These are phyloP conservation scores for Trachymyrmex septentrionalis DNA, from an alignment of 1,140 invertebrate species.

Conservation along the genomic window DNA sequence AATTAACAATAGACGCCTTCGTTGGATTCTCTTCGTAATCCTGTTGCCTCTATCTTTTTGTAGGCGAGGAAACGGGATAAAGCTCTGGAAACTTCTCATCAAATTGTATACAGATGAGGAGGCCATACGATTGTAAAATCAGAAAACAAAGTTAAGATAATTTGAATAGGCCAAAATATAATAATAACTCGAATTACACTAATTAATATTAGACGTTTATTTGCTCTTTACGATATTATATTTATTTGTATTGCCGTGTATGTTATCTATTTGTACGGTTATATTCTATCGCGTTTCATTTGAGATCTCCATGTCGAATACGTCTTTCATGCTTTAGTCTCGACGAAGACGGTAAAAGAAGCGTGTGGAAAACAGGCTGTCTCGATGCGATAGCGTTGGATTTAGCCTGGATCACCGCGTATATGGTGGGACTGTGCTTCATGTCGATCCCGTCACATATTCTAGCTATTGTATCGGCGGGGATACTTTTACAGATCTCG, in stretches of 20 bases:
- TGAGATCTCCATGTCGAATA: constrained; percentile 40
- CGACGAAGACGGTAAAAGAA: constrained; percentile 30
- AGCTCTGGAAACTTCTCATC: neutral
- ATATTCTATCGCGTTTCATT: neutral
- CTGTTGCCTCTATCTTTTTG: neutral
- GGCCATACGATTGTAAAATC: neutral
- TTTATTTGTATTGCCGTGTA: neutral
- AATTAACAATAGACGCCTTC: constrained; percentile 36
- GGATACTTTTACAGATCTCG: constrained; percentile 53
- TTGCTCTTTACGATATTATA: neutral
- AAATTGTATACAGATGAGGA: constrained; percentile 6
- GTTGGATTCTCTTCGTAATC: neutral
- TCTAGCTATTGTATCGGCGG: constrained; percentile 71
- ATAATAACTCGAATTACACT: neutral
- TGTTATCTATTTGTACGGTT: neutral
- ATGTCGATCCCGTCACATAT: constrained; percentile 72
- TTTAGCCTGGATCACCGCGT: constrained; percentile 73
- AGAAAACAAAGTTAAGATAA: no score
- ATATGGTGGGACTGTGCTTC: constrained; percentile 70
- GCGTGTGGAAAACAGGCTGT: constrained; percentile 51
- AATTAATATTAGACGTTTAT: neutral
- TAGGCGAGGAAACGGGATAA: constrained; percentile 15
- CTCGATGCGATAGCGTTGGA: constrained; percentile 73
- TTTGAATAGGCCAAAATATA: neutral
- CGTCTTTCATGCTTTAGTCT: constrained; percentile 58